Evolutionary conservation across 1,140 invertebrate genomes (phyloP), one percentile per base, ranked within the genome.

Genomic region (Drosophila pachea): DNA sequence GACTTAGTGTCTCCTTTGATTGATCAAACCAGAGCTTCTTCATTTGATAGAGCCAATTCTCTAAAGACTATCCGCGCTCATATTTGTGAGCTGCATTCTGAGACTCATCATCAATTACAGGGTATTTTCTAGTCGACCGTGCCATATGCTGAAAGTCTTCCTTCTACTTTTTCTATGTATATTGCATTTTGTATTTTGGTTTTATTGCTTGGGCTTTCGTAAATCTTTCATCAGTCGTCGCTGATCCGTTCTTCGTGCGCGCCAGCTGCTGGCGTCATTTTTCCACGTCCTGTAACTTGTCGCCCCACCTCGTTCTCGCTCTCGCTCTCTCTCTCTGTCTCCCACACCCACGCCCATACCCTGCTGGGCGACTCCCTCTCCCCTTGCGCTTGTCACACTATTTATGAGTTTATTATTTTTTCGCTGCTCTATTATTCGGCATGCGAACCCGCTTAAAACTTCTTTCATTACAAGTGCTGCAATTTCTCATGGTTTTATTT

Each of bases 361-460:
- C 43, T 49, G 40, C 40, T 43, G 40, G 22, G n/a, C n/a, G n/a
- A n/a, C 40, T 43, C 5, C 12, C 22, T 22, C 22, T 22, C 3
- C 1, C 22, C 22, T 2, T 66, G 35, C n/a, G 59, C 74, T 71
- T 74, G 78, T 77, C 78, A 81, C 72, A 62, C 64, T 81, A 81
- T 81, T 81, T 81, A 81, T 77, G 78, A 82, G 78, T 81, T 81
- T 82, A 81, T 81, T 81, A 81, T 81, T 82, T 77, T 77, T 67
- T 50, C 48, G 59, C 73, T 69, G 47, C 78, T 74, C 78, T 59
- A 77, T 81, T 77, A 77, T 81, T 70, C 60, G 76, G 55, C 74
- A 54, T 38, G 22, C 53, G 42, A 43, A 7, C 14, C 8, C 12
- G 74, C 77, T 81, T 74, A 82, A 81, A 81, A 81, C 78, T 81